Conservation (phyloP, 2,797 vertebrate species). For the Xiphophorus birchmanni region DNA sequence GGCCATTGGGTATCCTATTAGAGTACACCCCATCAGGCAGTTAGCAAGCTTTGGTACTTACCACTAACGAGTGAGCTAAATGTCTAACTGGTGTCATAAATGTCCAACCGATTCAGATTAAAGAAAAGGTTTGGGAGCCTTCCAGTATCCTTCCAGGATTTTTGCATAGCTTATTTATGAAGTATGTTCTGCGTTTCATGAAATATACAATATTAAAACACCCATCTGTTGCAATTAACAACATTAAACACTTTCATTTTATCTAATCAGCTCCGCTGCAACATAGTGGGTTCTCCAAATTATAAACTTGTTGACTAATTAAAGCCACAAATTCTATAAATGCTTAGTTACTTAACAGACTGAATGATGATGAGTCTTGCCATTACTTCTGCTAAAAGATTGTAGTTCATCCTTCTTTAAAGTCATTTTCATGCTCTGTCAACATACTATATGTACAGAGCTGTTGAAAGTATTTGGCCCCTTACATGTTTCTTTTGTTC, state of each 20-base stretch:
- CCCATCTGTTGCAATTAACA: not conserved
- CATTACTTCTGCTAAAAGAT: not conserved
- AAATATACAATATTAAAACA: not conserved
- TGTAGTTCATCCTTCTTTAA: not conserved
- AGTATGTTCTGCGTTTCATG: not conserved
- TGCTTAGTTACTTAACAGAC: not conserved
- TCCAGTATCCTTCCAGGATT: not conserved
- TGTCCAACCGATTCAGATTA: slow-evolving; percentile 2
- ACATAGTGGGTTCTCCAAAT: not conserved
- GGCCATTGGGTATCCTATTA: slow-evolving; percentile 48
- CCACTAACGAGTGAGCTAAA: slow-evolving; percentile 23
- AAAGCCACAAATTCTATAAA: not conserved
- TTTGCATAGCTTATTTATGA: not conserved
- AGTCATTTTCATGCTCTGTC: not conserved
- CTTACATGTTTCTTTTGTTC: not conserved
- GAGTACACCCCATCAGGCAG: slow-evolving; percentile 36
- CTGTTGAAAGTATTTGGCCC: not conserved
- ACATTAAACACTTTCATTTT: not conserved
- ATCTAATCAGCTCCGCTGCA: not conserved
- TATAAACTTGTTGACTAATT: not conserved
- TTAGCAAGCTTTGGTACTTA: slow-evolving; percentile 31
- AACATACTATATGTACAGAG: not conserved
- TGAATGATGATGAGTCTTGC: not conserved
- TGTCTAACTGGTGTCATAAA: slow-evolving; percentile 17
- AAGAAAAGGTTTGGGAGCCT: not conserved